These are phyloP conservation scores for Hippoglossus hippoglossus DNA, from an alignment of 2,797 vertebrate species.

Conservation along the genomic window DNA sequence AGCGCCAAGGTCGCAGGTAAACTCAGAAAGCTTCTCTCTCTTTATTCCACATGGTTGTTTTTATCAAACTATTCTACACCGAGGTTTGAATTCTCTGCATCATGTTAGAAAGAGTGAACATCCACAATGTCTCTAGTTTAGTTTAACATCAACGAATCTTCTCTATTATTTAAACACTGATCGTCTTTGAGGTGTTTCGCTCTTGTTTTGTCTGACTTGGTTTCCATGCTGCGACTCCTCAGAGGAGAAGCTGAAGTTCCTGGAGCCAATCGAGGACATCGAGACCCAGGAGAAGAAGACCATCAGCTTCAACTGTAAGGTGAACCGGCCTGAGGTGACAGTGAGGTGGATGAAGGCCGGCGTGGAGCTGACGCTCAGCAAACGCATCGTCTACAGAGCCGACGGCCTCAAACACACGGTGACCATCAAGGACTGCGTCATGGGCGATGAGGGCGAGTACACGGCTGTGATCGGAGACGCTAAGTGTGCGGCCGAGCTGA, in stretches of 20 bases:
- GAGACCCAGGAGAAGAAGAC: constrained; percentile 98
- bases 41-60: no score
- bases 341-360: constrained; percentile 95
- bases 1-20: constrained; percentile 89
- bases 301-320: constrained; percentile 94
- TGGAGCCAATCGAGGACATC: constrained; percentile 93
- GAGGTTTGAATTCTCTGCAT: no score
- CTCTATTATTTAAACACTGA: neutral
- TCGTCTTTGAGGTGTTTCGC: neutral
- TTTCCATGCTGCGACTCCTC: constrained; percentile 36
- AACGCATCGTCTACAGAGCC: constrained; percentile 89
- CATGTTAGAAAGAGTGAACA: no score
- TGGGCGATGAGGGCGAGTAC: constrained; percentile 97
- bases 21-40: no score
- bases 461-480: constrained; percentile 90
- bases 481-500: constrained; percentile 93
- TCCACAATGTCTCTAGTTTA: no score
- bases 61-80: no score
- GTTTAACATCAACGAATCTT: no score
- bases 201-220: no score
- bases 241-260: constrained; percentile 95
- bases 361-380: constrained; percentile 91
- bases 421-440: constrained; percentile 93
- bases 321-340: constrained; percentile 92
- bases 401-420: constrained; percentile 95